Evolutionary conservation across 2,113 vertebrate species (phyloP).

Genomic region (Physeter macrocephalus): DNA sequence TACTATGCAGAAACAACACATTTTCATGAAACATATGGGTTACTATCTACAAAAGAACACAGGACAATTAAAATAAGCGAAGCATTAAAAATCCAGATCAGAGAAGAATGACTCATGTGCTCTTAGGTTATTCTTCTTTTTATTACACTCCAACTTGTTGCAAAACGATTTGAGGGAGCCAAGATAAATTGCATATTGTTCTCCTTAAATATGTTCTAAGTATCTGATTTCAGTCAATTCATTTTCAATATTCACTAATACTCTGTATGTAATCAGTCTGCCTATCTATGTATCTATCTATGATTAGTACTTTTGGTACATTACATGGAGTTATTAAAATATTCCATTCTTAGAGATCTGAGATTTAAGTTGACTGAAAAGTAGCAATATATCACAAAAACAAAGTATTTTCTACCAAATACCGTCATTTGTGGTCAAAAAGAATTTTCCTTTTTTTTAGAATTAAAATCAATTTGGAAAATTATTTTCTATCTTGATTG

Average conservation of each 20-base stretch:
- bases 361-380: not conserved
- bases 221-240: not conserved
- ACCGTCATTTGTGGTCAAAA: not conserved
- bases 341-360: not conserved
- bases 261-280: not conserved
- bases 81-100: not conserved
- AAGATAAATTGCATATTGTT: not conserved
- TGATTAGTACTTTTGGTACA: not conserved
- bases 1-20: not conserved
- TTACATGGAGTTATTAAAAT: not conserved
- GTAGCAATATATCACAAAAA: not conserved
- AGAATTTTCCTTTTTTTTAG: not conserved
- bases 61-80: not conserved
- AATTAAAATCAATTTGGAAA: slow-evolving; percentile 7
- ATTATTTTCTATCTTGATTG: not conserved
- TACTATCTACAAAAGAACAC: slow-evolving; percentile 2
- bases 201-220: not conserved
- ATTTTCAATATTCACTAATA: not conserved
- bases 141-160: not conserved
- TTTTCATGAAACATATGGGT: not conserved
- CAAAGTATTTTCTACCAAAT: not conserved
- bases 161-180: not conserved
- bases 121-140: not conserved
- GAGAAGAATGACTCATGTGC: not conserved
- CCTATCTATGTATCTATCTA: not conserved